Conservation (phyloP, 2,113 vertebrate genomes). For the Catagonus wagneri region DNA sequence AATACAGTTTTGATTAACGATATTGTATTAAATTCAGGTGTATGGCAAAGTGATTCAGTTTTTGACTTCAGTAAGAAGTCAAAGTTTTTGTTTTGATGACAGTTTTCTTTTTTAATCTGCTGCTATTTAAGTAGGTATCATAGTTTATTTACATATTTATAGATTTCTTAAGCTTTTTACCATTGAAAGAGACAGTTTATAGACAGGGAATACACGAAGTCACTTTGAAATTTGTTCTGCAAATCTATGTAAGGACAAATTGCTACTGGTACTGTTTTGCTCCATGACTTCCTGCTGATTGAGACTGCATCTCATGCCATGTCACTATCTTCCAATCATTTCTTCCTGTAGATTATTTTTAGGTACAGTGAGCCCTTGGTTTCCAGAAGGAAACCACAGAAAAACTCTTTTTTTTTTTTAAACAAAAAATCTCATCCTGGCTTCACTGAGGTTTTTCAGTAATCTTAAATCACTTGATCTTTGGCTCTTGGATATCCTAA, state of each 20-base stretch:
- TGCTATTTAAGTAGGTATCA: background rate
- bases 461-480: background rate
- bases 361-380: background rate
- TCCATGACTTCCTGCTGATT: background rate
- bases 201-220: background rate
- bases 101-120: background rate
- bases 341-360: background rate
- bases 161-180: background rate
- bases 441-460: background rate
- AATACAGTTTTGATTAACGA: no score
- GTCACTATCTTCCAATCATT: background rate
- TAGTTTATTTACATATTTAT: background rate
- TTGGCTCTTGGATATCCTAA: background rate
- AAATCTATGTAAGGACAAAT: background rate
- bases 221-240: background rate
- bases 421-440: background rate
- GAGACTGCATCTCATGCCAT: background rate
- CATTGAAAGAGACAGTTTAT: background rate
- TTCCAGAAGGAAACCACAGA: background rate
- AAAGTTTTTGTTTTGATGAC: background rate
- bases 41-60: no score
- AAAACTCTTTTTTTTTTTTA: background rate
- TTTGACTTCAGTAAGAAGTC: background rate
- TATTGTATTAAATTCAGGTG: no score
- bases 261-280: background rate